A percentile compares a stretch with the other conserved stretches of the same genome.
These are phyloP conservation scores for Cyclura pinguis DNA, from an alignment of 2,797 vertebrate genomes.

Conservation along the genomic window DNA sequence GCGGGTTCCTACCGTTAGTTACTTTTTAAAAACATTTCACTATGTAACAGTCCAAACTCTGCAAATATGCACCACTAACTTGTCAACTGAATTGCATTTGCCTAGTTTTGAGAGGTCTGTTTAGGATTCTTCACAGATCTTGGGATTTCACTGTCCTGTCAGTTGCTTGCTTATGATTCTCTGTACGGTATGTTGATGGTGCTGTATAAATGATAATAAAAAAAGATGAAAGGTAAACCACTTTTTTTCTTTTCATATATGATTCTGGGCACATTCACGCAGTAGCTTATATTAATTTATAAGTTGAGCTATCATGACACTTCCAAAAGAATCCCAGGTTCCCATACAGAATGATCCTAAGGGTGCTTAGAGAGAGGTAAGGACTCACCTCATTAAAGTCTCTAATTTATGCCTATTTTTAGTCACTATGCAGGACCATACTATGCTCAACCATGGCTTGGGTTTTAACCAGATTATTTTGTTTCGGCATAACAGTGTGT, in stretches of 20 bases:
- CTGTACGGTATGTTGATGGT: neutral
- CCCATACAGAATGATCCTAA: neutral
- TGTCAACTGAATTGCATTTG: neutral
- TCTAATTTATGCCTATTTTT: neutral
- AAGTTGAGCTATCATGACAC: neutral
- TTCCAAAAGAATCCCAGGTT: neutral
- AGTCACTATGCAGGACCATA: neutral
- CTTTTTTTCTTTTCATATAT: neutral
- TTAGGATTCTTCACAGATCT: too few species aligned
- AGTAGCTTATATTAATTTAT: neutral
- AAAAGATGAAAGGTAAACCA: neutral
- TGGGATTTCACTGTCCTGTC: neutral
- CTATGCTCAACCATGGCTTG: too few species aligned
- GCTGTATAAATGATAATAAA: neutral
- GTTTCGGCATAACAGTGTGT: too few species aligned
- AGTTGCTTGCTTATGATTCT: neutral
- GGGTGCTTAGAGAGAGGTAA: neutral
- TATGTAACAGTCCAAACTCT: too few species aligned
- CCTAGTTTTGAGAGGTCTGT: neutral
- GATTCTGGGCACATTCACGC: neutral
- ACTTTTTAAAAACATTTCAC: too few species aligned
- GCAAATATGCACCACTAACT: too few species aligned
- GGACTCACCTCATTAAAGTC: neutral
- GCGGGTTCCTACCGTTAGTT: too few species aligned
- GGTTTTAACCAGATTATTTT: too few species aligned